phyloP scores from a whole-genome alignment of 2,113 vertebrate genomes.

The Corythaeola cristata region DNA sequence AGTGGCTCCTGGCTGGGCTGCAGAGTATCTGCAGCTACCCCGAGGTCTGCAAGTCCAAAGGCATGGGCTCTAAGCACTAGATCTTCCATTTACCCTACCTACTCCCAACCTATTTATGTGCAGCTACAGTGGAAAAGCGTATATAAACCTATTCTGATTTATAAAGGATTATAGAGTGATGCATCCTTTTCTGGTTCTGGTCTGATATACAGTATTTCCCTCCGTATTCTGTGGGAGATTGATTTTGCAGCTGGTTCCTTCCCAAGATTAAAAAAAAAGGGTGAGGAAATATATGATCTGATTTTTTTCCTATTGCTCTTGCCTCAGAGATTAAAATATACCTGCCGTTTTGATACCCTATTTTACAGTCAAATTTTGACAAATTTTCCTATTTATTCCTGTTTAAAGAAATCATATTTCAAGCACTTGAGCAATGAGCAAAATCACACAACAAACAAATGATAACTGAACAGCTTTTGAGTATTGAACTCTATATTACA shows the following conservation, averaged over 20 bases:
- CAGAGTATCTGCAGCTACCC: not conserved
- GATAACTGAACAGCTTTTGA: not conserved
- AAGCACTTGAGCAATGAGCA: not conserved
- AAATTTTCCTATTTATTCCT: not conserved
- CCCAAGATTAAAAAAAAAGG: not conserved
- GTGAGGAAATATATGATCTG: not conserved
- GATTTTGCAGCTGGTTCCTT: conserved; percentile 8
- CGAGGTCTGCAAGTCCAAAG: not conserved
- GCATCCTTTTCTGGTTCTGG: not conserved
- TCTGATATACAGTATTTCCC: not conserved
- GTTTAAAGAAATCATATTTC: not conserved
- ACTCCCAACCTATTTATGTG: not conserved
- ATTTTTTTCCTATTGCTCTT: not conserved
- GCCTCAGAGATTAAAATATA: not conserved
- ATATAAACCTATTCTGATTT: not conserved
- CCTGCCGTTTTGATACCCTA: not conserved
- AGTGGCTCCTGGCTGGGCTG: not conserved
- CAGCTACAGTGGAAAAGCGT: not conserved
- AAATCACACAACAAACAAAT: not conserved
- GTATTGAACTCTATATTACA: not conserved
- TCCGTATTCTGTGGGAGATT: not conserved
- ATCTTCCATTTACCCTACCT: not conserved
- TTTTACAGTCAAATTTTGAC: not conserved
- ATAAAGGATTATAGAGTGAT: not conserved
- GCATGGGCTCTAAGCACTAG: not conserved